Percentiles rank a stretch among this genome's conserved stretches.
Conservation (phyloP, 2,888 invertebrate genomes). For the Pandemis heparana region DNA sequence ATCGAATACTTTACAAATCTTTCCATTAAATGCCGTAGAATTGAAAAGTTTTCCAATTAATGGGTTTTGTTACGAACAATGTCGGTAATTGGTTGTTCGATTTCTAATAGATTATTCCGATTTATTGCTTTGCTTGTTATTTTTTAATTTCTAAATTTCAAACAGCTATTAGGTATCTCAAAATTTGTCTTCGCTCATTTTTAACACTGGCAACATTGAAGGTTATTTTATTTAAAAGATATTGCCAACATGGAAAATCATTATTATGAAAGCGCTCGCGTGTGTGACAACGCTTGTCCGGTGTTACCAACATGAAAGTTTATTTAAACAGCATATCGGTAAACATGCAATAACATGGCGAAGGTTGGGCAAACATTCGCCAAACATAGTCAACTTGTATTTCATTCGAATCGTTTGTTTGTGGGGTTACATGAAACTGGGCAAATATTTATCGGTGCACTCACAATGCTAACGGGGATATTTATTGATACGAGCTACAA, state of each 20-base stretch:
- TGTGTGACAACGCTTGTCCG: conserved; percentile 28
- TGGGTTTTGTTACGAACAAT: conserved; percentile 37
- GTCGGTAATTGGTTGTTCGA: conserved; percentile 21
- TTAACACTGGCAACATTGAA: neutral
- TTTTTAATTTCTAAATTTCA: conserved; percentile 14
- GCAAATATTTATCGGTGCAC: conserved; percentile 32
- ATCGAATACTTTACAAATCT: conserved; percentile 34
- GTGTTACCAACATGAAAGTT: conserved; percentile 40
- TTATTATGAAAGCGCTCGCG: conserved; percentile 27
- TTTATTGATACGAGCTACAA: conserved; percentile 20
- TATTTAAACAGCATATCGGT: conserved; percentile 38
- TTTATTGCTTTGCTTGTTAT: conserved; percentile 35
- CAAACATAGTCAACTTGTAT: conserved; percentile 40
- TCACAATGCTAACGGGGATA: conserved; percentile 17
- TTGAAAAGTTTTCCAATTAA: conserved; percentile 39
- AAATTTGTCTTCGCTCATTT: neutral
- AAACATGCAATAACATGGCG: conserved; percentile 34
- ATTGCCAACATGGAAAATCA: conserved; percentile 35
- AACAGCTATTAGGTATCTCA: neutral
- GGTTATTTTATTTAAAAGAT: neutral
- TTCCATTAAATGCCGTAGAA: conserved; percentile 34
- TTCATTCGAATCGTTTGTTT: conserved; percentile 40
- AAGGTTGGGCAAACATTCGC: conserved; percentile 31
- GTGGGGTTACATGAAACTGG: conserved; percentile 28
- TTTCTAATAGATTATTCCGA: conserved; percentile 35